Conservation (phyloP, 2,888 invertebrate genomes). For the Rugalucina vietnamica region DNA sequence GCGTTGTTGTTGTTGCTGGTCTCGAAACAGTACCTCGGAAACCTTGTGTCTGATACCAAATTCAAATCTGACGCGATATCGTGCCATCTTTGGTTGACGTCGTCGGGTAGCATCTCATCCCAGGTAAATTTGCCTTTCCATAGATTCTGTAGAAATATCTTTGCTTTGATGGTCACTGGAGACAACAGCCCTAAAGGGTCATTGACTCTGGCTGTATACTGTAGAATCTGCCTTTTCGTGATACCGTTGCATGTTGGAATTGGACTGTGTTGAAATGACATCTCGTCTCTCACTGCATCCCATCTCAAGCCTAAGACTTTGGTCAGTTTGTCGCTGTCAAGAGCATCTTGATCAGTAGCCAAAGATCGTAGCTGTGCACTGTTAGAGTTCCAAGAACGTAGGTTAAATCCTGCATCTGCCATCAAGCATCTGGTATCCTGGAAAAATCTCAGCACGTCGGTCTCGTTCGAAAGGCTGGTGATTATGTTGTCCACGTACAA, state of each 20-base stretch:
- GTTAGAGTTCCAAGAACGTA: too few relatives aligned
- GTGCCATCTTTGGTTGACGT: neutral
- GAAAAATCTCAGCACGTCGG: neutral
- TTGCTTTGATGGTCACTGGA: slow-evolving; percentile 30
- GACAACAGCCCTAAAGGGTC: slow-evolving; percentile 14
- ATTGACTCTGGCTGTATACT: neutral
- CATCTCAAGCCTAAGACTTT: slow-evolving; percentile 42
- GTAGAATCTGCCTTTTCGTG: slow-evolving; percentile 35
- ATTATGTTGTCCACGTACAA: neutral
- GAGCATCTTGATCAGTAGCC: too few relatives aligned
- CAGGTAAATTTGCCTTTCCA: neutral
- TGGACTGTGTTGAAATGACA: neutral
- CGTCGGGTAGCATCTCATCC: neutral
- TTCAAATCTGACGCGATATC: neutral
- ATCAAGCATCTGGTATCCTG: neutral
- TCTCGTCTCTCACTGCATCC: slow-evolving; percentile 24
- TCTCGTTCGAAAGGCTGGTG: neutral
- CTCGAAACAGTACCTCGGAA: neutral
- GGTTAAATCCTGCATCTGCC: neutral
- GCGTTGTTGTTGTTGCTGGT: neutral
- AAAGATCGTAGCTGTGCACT: too few relatives aligned
- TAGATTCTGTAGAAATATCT: slow-evolving; percentile 25
- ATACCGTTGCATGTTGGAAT: neutral
- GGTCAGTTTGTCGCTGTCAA: too few relatives aligned
- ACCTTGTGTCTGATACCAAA: neutral